These are phyloP conservation scores for Atta cephalotes DNA, from an alignment of 1,140 invertebrate genomes.

Conservation along the genomic window DNA sequence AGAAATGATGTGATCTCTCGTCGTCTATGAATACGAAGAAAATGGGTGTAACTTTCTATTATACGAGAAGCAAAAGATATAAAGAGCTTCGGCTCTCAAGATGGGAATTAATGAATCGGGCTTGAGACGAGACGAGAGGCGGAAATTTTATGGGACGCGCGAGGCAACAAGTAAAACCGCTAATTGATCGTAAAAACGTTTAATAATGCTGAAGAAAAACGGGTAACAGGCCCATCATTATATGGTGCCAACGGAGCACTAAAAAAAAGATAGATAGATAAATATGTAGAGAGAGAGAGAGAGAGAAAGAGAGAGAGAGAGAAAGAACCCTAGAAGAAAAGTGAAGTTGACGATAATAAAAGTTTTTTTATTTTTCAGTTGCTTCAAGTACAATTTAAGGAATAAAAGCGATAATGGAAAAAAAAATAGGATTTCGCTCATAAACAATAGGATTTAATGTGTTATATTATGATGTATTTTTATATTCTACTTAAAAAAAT, in stretches of 20 bases:
- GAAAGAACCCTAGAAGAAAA: background rate
- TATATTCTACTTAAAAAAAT: background rate
- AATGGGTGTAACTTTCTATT: constrained; percentile 4
- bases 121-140: background rate
- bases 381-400: background rate
- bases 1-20: constrained; percentile 4
- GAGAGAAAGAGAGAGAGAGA: background rate
- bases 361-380: constrained; percentile 32
- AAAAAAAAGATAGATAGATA: background rate
- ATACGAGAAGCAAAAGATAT: background rate
- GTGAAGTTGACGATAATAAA: constrained; percentile 32
- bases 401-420: constrained; percentile 1
- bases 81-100: constrained; percentile 26
- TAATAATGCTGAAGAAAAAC: constrained; percentile 55
- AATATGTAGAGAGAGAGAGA: background rate
- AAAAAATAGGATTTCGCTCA: background rate
- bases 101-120: constrained; percentile 61
- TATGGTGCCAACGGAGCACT: background rate
- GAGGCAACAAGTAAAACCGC: constrained; percentile 41
- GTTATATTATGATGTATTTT: background rate
- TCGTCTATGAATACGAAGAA: background rate
- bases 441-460: background rate
- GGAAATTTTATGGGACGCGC: constrained; percentile 42
- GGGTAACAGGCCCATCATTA: constrained; percentile 18
- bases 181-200: constrained; percentile 63